Conservation (phyloP, 2,113 vertebrate species). For the Gnathonemus echidnorhynchus region DNA sequence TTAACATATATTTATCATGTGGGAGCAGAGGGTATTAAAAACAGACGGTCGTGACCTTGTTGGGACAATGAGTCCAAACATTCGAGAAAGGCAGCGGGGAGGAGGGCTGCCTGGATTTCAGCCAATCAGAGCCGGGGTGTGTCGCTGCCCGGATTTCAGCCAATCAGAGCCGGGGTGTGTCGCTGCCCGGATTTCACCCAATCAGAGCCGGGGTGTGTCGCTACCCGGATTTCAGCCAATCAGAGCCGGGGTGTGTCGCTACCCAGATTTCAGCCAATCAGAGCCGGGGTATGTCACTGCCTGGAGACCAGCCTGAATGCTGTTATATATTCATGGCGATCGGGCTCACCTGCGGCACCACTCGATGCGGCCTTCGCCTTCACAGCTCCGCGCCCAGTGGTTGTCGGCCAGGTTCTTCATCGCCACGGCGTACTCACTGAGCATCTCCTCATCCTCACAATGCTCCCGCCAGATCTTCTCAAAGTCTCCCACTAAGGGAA, state of each 20-base stretch:
- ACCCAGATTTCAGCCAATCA: too few relatives aligned
- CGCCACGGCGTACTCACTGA: constrained; percentile 92
- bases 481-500: constrained; percentile 85
- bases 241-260: neutral
- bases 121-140: neutral
- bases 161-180: neutral
- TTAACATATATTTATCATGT: neutral
- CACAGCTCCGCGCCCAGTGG: constrained; percentile 89
- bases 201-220: neutral
- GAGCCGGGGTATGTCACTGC: neutral
- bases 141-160: neutral
- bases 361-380: constrained; percentile 93
- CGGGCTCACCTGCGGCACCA: constrained; percentile 89
- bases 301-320: neutral
- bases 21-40: neutral
- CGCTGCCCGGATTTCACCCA: neutral
- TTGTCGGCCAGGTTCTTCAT: constrained; percentile 98
- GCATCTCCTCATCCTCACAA: constrained; percentile 90
- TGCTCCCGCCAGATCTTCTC: constrained; percentile 70
- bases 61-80: neutral
- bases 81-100: neutral
- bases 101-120: neutral
- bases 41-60: neutral
- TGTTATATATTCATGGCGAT: neutral
- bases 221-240: neutral